Conservation (phyloP, 2,113 vertebrate species). For the Petrocephalus microphthalmus region DNA sequence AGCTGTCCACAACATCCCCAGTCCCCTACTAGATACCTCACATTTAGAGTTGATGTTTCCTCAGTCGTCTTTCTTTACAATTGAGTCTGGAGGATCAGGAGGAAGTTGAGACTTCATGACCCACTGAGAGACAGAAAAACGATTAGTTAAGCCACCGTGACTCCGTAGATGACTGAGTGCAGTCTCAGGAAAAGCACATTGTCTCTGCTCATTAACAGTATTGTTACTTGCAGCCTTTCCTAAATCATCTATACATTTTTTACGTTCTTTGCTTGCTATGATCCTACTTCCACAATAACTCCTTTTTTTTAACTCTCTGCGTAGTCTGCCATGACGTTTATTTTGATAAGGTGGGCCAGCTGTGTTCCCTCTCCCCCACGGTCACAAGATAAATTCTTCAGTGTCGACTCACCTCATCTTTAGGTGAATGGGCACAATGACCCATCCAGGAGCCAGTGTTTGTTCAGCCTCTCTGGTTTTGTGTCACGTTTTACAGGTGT, state of each 20-base stretch:
- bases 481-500: slow-evolving; percentile 10
- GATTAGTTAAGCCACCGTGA: background rate
- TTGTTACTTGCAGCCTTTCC: background rate
- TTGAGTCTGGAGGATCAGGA: background rate
- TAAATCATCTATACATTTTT: background rate
- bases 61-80: background rate
- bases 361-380: slow-evolving; percentile 4
- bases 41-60: background rate
- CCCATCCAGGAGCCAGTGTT: background rate
- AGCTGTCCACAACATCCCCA: background rate
- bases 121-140: background rate
- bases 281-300: background rate
- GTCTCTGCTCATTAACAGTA: background rate
- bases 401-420: background rate
- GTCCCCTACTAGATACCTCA: background rate
- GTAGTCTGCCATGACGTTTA: background rate
- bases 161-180: background rate
- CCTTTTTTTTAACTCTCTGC: background rate
- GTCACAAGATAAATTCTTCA: slow-evolving; percentile 3
- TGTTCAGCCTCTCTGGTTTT: background rate
- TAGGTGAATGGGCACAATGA: background rate
- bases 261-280: background rate
- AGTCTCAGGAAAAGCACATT: background rate
- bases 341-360: slow-evolving; percentile 13
- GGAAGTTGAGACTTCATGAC: background rate